Percentiles rank a stretch among this genome's conserved stretches.
These are phyloP conservation scores for Muschampia plurimacula DNA, from an alignment of 2,888 invertebrate species.

Conservation along the genomic window DNA sequence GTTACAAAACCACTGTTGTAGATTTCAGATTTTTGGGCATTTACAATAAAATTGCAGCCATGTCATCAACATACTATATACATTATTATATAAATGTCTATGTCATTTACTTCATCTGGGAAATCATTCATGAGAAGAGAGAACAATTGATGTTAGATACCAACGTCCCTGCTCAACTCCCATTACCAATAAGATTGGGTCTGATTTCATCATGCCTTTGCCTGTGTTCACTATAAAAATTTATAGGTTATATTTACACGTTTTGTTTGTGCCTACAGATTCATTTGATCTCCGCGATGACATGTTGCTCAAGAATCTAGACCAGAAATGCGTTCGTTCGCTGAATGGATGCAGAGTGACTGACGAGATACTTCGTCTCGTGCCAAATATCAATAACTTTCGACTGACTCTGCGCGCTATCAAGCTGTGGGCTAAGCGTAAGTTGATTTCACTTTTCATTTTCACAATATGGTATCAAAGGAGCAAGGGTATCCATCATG, in stretches of 20 bases:
- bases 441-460: constrained; percentile 60
- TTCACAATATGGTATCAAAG: no score
- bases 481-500: no score
- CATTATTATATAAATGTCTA: neutral
- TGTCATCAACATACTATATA: neutral
- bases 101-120: no score
- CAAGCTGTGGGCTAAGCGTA: constrained; percentile 99
- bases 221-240: neutral
- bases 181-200: neutral
- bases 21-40: neutral
- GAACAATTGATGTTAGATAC: no score
- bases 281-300: constrained; percentile 95
- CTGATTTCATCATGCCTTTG: neutral
- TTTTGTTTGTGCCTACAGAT: constrained; percentile 66
- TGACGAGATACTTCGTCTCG: constrained; percentile 98
- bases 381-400: constrained; percentile 98
- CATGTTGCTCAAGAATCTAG: constrained; percentile 95
- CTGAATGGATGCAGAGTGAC: constrained; percentile 99
- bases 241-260: neutral
- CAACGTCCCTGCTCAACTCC: no score
- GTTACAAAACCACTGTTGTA: neutral
- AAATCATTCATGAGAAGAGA: no score
- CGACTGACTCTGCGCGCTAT: constrained; percentile 96
- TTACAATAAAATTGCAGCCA: neutral
- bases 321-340: constrained; percentile 98